Conservation (phyloP, 2,113 vertebrate genomes). For the Scartelaos histophorus region DNA sequence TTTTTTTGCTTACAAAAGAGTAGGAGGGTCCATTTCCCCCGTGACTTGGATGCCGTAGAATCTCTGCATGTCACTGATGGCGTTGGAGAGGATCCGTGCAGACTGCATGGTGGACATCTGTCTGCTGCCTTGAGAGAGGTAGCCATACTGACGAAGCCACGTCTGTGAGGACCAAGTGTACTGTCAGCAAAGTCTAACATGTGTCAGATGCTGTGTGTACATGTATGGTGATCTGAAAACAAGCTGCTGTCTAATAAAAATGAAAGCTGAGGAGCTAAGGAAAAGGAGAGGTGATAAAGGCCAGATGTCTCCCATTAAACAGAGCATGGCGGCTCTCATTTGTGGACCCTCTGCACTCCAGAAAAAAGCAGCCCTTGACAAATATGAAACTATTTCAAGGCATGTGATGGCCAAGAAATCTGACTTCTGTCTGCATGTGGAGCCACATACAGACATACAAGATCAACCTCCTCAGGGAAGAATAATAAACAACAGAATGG, state of each 20-base stretch:
- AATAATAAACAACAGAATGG: constrained; percentile 2
- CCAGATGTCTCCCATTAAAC: constrained; percentile 65
- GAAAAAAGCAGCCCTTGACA: constrained; percentile 2
- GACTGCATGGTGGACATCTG: constrained; percentile 97
- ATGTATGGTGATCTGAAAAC: constrained; percentile 6
- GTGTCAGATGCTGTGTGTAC: background rate
- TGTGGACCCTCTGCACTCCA: constrained; percentile 26
- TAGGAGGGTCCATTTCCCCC: constrained; percentile 82
- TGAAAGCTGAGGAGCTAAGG: constrained; percentile 39
- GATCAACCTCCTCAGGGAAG: background rate
- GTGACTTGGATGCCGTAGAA: constrained; percentile 92
- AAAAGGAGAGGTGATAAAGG: constrained; percentile 42
- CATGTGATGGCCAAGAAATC: background rate
- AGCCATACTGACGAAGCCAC: constrained; percentile 92
- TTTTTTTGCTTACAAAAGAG: constrained; percentile 79
- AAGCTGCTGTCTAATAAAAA: constrained; percentile 14
- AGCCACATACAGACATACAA: constrained; percentile 42
- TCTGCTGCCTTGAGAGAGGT: constrained; percentile 88
- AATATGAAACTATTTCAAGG: constrained; percentile 3
- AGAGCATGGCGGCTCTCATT: constrained; percentile 55
- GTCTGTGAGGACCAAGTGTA: constrained; percentile 70
- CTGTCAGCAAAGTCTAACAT: background rate
- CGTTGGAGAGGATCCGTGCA: constrained; percentile 85
- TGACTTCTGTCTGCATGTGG: background rate
- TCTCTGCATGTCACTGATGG: constrained; percentile 90